phyloP scores from a whole-genome alignment of 2,888 invertebrate genomes.

The Geophilus truncorum region DNA sequence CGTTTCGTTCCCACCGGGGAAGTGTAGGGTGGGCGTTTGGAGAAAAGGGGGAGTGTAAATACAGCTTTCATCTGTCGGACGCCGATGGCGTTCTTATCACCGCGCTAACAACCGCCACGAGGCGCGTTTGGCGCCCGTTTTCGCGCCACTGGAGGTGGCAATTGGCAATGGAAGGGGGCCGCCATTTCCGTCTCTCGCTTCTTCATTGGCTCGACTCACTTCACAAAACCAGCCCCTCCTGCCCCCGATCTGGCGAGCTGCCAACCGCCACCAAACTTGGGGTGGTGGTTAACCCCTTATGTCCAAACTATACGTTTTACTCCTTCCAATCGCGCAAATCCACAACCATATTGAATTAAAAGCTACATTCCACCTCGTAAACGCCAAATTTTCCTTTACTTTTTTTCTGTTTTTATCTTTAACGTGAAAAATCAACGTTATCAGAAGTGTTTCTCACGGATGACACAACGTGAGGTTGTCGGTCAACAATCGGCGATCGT shows the following conservation, averaged over 20 bases:
- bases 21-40: neutral
- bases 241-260: neutral
- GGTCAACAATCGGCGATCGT: neutral
- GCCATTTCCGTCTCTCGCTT: slow-evolving; percentile 15
- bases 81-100: slow-evolving; percentile 4
- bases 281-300: neutral
- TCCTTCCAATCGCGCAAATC: too few species aligned
- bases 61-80: slow-evolving; percentile 15
- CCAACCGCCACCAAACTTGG: slow-evolving; percentile 2
- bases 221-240: neutral
- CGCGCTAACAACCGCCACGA: slow-evolving; percentile 20
- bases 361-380: too few species aligned
- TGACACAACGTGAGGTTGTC: neutral
- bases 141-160: slow-evolving; percentile 20
- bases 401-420: too few species aligned
- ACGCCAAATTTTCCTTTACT: too few species aligned
- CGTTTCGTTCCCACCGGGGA: neutral
- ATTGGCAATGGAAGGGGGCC: slow-evolving; percentile 6
- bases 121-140: slow-evolving; percentile 15
- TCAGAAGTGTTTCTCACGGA: neutral
- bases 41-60: slow-evolving; percentile 8
- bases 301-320: neutral
- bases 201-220: slow-evolving; percentile 16
- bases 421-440: neutral
- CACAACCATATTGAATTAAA: too few species aligned